phyloP scores from a whole-genome alignment of 2,888 invertebrate genomes.

The Ormyrus labotus region DNA sequence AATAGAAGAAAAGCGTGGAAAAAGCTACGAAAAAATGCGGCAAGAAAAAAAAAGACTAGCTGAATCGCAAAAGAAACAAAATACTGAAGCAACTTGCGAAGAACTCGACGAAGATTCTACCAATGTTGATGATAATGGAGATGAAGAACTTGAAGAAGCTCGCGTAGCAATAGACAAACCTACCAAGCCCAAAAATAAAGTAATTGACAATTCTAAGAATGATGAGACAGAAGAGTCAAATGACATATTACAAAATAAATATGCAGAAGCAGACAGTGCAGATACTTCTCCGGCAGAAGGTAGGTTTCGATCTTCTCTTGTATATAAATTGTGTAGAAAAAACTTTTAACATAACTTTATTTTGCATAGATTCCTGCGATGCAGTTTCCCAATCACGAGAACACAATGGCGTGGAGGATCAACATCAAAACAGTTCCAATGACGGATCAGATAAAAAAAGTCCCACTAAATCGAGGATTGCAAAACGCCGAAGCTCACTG shows the following conservation, averaged over 20 bases:
- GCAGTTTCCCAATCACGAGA: too few relatives aligned
- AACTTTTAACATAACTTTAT: too few relatives aligned
- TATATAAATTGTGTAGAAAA: too few relatives aligned
- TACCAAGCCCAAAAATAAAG: slow-evolving; percentile 30
- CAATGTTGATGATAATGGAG: slow-evolving; percentile 41
- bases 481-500: slow-evolving; percentile 72
- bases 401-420: too few relatives aligned
- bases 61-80: slow-evolving; percentile 69
- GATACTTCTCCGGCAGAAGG: too few relatives aligned
- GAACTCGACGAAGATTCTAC: slow-evolving; percentile 38
- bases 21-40: slow-evolving; percentile 74
- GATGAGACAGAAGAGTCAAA: neutral
- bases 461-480: slow-evolving; percentile 57
- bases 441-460: slow-evolving; percentile 43
- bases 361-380: too few relatives aligned
- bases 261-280: too few relatives aligned
- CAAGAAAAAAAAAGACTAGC: slow-evolving; percentile 71
- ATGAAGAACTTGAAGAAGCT: slow-evolving; percentile 25
- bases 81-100: slow-evolving; percentile 48
- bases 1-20: slow-evolving; percentile 75
- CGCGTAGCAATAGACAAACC: slow-evolving; percentile 20
- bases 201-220: slow-evolving; percentile 11
- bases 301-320: too few relatives aligned
- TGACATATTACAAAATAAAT: slow-evolving; percentile 3
- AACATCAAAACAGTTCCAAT: neutral